Conservation (phyloP, 2,888 invertebrate species). For the Andrena hattorfiana region DNA sequence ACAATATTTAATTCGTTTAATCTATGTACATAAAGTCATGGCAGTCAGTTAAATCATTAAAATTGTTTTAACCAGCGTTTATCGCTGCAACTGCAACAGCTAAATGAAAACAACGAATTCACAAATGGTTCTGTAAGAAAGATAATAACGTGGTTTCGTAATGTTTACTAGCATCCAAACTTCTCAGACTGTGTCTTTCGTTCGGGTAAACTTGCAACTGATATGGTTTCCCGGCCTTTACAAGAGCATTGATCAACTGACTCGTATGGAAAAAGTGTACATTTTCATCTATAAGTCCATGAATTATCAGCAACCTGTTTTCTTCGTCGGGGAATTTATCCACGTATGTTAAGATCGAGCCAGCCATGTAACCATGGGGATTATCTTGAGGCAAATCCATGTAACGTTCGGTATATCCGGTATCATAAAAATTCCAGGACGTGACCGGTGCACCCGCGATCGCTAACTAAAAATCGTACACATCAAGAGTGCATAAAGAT, state of each 20-base stretch:
- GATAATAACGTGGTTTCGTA: constrained; percentile 97
- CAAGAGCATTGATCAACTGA: constrained; percentile 94
- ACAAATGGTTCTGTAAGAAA: constrained; percentile 94
- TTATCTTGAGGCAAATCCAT: constrained; percentile 95
- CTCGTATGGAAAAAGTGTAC: constrained; percentile 99
- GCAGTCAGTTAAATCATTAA: constrained; percentile 74
- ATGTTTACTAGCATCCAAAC: constrained; percentile 97
- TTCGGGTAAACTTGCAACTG: constrained; percentile 97
- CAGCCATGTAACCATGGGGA: constrained; percentile 92
- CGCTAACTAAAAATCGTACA: constrained; percentile 86
- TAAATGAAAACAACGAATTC: constrained; percentile 65
- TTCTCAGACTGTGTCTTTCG: constrained; percentile 97
- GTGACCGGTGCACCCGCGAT: constrained; percentile 99
- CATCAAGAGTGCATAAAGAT: background rate
- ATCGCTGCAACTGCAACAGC: constrained; percentile 47
- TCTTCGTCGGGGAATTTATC: constrained; percentile 96
- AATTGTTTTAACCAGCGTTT: constrained; percentile 44
- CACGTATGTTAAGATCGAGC: constrained; percentile 94
- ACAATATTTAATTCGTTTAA: constrained; percentile 50
- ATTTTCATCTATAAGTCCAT: constrained; percentile 99
- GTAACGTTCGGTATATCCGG: constrained; percentile 99
- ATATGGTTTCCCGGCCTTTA: constrained; percentile 98
- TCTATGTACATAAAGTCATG: constrained; percentile 77
- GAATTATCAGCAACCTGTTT: constrained; percentile 96
- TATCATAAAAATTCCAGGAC: constrained; percentile 98